phyloP scores from a whole-genome alignment of 2,113 vertebrate species.

The Prunella himalayana region DNA sequence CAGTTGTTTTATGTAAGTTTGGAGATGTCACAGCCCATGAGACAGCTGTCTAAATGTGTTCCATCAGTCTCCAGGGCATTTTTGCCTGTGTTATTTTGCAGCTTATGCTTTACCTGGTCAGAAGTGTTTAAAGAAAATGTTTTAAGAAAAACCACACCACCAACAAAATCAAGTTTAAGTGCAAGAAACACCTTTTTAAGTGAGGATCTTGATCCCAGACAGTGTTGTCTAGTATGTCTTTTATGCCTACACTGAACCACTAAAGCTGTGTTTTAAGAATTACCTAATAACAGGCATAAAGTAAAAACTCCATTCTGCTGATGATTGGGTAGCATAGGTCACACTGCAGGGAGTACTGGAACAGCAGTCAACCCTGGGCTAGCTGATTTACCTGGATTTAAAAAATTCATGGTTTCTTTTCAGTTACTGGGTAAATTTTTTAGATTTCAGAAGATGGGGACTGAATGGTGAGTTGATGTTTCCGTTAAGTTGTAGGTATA shows the following conservation, averaged over 20 bases:
- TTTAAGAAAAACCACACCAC: background rate
- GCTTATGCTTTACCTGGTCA: background rate
- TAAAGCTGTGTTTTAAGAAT: background rate
- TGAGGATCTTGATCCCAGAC: background rate
- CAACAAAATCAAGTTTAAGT: background rate
- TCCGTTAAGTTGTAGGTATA: background rate
- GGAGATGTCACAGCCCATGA: background rate
- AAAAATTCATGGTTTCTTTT: background rate
- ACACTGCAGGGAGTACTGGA: background rate
- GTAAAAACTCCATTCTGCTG: background rate
- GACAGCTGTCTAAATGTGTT: background rate
- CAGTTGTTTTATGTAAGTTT: background rate
- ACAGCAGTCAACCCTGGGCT: background rate
- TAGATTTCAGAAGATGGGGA: background rate
- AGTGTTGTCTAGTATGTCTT: background rate
- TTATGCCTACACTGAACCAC: background rate
- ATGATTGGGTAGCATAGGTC: background rate
- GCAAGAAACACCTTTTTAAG: rapidly evolving
- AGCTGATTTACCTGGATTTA: background rate
- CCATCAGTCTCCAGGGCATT: background rate
- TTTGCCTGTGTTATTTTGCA: background rate
- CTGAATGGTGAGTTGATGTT: background rate
- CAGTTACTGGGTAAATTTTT: background rate
- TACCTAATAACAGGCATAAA: background rate
- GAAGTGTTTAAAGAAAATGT: background rate